Evolutionary conservation across 2,888 invertebrate species (phyloP), one percentile per base, ranked within the genome.

Genomic region (Nomada ferruginata): DNA sequence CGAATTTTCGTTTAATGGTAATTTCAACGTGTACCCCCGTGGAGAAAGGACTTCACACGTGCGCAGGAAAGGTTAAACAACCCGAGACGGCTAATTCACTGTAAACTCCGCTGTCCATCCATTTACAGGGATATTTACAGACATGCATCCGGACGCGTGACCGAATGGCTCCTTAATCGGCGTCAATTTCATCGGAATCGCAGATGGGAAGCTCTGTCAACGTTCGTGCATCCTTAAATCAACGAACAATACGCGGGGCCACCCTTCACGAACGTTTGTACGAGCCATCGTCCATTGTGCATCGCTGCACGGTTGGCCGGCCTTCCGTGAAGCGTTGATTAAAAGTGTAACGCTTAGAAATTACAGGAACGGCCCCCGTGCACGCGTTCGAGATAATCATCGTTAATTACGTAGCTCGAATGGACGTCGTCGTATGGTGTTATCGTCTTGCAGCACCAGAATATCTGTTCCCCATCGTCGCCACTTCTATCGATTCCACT

Each of bases 271-370:
- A 61, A 60, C 61, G 66, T 78, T 64, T 69, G 65, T 80, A 82
- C 82, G 87, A 70, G 55, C 82, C 79, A 73, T 78, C 85, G 74
- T 78, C 82, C 73, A 87, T 89, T 89, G 89, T 89, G 52, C 64
- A 29, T 63, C 57, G 68, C 69, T 78, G 52, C 82, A 84, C 82
- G 89, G 76, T 83, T 89, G 90, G 84, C 50, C 83, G 83, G 74
- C 70, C 85, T 88, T 86, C 88, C 89, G 87, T 82, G 87, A 89
- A 87, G 79, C 72, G 68, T 79, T 85, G 89, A 89, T 89, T 90
- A 90, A 89, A 90, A 90, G 89, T 87, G 87, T 87, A 87, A 87
- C 87, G 87, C 83, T 87, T 89, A 87, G 89, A 86, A 88, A 89
- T 89, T 88, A 82, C 82, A 69, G 65, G 68, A 57, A 63, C 47